A percentile compares a stretch with the other conserved stretches of the same genome.
phyloP scores from a whole-genome alignment of 2,888 invertebrate genomes.

The Hemaris fuciformis region DNA sequence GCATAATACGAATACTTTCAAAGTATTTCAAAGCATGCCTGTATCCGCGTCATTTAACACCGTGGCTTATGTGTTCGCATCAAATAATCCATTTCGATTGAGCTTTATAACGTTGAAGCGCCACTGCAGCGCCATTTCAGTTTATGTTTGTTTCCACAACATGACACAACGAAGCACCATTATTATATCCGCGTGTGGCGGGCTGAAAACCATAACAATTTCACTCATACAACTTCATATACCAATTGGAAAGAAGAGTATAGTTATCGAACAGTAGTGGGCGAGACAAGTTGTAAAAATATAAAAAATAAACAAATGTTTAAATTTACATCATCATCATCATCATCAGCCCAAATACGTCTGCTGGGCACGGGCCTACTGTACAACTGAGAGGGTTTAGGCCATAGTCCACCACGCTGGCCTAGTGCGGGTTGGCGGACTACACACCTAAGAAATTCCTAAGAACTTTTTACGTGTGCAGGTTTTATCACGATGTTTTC shows the following conservation, averaged over 20 bases:
- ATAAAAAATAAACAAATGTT: not conserved
- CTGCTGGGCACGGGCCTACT: no score
- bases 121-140: constrained; percentile 14
- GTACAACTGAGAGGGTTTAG: no score
- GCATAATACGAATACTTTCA: no score
- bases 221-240: not conserved
- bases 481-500: no score
- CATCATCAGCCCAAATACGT: no score
- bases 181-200: not conserved
- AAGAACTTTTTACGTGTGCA: no score
- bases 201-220: not conserved
- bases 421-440: no score
- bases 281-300: not conserved
- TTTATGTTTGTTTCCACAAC: constrained; percentile 21
- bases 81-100: constrained; percentile 21
- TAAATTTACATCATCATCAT: no score
- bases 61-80: constrained; percentile 14
- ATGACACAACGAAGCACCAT: not conserved
- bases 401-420: no score
- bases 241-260: not conserved
- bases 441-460: no score
- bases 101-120: constrained; percentile 22
- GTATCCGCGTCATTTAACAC: not conserved
- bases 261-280: not conserved
- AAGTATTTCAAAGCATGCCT: not conserved